Evolutionary conservation across 2,797 vertebrate genomes (phyloP).

Genomic region (Macropodus opercularis): DNA sequence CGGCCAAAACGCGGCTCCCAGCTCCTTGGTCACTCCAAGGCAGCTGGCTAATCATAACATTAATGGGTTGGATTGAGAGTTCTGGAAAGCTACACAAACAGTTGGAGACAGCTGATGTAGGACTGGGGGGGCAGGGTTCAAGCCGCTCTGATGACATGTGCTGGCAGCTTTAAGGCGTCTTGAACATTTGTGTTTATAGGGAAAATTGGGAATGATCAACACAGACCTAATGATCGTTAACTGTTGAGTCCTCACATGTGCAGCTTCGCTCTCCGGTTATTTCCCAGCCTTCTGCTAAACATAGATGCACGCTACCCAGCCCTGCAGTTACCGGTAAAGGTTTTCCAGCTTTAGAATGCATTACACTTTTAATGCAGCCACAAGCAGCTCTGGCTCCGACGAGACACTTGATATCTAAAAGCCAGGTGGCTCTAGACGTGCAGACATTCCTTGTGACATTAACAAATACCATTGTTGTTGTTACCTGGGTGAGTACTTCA

Average conservation of each 20-base stretch:
- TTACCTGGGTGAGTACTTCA: constrained; percentile 41
- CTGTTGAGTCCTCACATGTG: not conserved
- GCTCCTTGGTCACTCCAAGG: not conserved
- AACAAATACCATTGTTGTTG: constrained; percentile 36
- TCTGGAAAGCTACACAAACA: not conserved
- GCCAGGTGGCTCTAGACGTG: constrained; percentile 33
- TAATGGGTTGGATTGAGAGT: not conserved
- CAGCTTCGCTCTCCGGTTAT: not conserved
- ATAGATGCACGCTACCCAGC: constrained; percentile 15
- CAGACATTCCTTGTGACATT: constrained; percentile 48
- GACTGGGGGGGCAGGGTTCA: not conserved
- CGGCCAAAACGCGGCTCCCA: not conserved
- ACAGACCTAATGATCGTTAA: not conserved
- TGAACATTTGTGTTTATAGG: no score
- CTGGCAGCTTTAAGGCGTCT: not conserved
- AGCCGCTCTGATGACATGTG: not conserved
- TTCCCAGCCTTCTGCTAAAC: constrained; percentile 24
- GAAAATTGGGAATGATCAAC: no score
- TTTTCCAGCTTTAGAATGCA: constrained; percentile 48
- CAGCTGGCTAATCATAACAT: constrained; percentile 1
- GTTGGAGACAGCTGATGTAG: not conserved
- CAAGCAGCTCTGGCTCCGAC: constrained; percentile 34
- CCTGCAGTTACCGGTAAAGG: constrained; percentile 10
- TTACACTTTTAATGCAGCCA: constrained; percentile 57
- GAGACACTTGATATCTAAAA: constrained; percentile 34